Conservation (phyloP, 2,113 vertebrate species). For the Cnemophilus loriae region DNA sequence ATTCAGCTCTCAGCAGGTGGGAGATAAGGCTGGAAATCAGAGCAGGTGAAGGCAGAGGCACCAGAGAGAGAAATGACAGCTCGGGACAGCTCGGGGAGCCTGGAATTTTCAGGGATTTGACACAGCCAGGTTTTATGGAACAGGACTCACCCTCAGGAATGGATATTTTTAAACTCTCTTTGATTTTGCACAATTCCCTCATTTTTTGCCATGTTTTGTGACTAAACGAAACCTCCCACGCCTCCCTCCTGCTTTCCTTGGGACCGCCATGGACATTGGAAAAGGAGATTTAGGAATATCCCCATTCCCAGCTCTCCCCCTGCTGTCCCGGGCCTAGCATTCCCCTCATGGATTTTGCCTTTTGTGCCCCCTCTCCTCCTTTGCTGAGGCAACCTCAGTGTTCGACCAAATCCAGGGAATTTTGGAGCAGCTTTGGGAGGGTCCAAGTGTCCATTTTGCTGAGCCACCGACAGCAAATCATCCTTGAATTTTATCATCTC, state of each 20-base stretch:
- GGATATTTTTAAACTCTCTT: neutral
- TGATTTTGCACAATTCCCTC: neutral
- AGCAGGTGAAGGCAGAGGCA: neutral
- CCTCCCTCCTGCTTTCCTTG: neutral
- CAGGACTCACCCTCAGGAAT: neutral
- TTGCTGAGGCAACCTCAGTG: fast-evolving
- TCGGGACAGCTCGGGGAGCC: neutral
- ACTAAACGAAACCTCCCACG: neutral
- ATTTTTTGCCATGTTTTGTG: neutral
- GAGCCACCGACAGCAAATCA: neutral
- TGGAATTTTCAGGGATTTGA: neutral
- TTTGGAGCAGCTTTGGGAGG: neutral
- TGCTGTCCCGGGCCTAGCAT: neutral
- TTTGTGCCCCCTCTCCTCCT: neutral
- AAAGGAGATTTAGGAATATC: neutral
- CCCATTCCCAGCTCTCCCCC: neutral
- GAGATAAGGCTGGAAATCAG: neutral
- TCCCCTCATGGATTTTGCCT: neutral
- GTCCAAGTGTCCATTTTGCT: fast-evolving
- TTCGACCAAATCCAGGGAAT: neutral
- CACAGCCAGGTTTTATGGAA: neutral
- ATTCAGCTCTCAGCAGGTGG: neutral
- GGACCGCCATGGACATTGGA: neutral
- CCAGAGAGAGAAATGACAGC: fast-evolving
- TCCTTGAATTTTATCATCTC: neutral